phyloP scores from a whole-genome alignment of 2,113 vertebrate species.

The Maccullochella peelii region DNA sequence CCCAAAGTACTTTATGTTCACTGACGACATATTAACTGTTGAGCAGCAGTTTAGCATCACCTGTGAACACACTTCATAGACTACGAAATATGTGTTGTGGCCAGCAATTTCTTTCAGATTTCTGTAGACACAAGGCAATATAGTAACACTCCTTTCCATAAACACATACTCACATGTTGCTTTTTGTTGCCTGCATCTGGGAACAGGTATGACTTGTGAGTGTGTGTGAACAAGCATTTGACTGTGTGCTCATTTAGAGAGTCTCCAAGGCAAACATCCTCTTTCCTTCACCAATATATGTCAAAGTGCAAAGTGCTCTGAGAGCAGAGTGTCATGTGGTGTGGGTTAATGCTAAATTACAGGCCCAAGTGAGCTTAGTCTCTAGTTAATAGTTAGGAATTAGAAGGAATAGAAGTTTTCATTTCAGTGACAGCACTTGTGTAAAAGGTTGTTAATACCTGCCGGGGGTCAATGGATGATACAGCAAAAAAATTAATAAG shows the following conservation, averaged over 20 bases:
- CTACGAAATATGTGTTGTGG: neutral
- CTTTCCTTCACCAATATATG: neutral
- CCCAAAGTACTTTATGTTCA: neutral
- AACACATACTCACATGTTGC: neutral
- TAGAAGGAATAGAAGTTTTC: neutral
- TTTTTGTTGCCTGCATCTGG: neutral
- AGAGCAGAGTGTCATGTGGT: slow-evolving; percentile 8
- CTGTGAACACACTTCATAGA: neutral
- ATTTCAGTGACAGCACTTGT: neutral
- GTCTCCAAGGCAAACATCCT: slow-evolving; percentile 7
- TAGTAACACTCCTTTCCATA: neutral
- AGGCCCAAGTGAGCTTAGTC: neutral
- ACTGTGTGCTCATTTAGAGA: neutral
- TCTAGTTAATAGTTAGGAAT: neutral
- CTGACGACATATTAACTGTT: neutral
- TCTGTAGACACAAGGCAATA: neutral
- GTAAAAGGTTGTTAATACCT: neutral
- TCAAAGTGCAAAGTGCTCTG: neutral
- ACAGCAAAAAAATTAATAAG: neutral
- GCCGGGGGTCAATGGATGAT: neutral
- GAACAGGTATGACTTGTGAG: slow-evolving; percentile 23
- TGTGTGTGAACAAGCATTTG: neutral
- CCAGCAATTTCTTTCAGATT: slow-evolving; percentile 1
- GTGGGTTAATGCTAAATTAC: neutral
- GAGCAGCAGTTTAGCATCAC: neutral